Evolutionary conservation across 1,140 invertebrate genomes (phyloP).

Genomic region (Monochamus saltuarius): DNA sequence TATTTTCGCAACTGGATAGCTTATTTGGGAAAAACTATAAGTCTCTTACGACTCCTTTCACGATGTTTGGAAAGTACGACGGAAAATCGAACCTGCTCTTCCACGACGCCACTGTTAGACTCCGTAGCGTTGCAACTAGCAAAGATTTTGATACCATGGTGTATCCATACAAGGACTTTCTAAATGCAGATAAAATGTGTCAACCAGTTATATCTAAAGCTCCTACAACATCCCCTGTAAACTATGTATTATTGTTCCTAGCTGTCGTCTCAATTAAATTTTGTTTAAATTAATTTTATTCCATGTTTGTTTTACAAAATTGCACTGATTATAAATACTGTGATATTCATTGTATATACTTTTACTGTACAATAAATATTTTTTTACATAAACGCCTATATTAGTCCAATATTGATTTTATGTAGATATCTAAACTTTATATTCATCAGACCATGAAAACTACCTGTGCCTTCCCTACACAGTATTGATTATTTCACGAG

Average conservation of each 20-base stretch:
- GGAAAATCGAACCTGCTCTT: conserved; percentile 64
- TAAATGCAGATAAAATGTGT: conserved; percentile 10
- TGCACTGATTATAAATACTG: conserved; percentile 12
- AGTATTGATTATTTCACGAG: conserved; percentile 39
- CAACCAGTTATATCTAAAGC: neutral
- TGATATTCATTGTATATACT: conserved; percentile 13
- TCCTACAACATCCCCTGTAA: neutral
- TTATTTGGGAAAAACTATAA: conserved; percentile 66
- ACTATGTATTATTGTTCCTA: too few species aligned
- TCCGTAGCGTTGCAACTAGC: conserved; percentile 46
- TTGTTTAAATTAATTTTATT: neutral
- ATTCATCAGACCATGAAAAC: conserved; percentile 21
- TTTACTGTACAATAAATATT: neutral
- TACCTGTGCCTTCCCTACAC: neutral
- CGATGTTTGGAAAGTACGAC: conserved; percentile 67
- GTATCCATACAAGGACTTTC: conserved; percentile 19
- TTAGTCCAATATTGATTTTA: too few species aligned
- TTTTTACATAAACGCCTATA: neutral
- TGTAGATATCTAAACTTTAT: too few species aligned
- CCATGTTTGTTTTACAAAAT: neutral
- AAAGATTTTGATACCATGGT: conserved; percentile 41
- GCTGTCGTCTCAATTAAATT: neutral
- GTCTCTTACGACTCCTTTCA: conserved; percentile 61
- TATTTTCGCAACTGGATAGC: conserved; percentile 65
- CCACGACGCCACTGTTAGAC: conserved; percentile 61